These are phyloP conservation scores for Chloroceryle inda DNA, from an alignment of 2,797 vertebrate species.

Conservation along the genomic window DNA sequence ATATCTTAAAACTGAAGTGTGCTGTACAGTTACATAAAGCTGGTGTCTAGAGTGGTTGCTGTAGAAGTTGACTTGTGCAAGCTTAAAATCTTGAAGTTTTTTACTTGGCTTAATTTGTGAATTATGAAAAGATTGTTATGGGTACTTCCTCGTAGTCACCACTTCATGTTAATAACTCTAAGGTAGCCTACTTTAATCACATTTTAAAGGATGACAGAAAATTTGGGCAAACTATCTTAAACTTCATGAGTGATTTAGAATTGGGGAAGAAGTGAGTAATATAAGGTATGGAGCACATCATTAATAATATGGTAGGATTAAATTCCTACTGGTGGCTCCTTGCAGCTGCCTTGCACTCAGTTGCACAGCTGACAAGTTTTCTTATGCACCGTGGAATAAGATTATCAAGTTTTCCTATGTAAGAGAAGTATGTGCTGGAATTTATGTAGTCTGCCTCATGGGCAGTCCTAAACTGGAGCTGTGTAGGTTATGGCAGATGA, in stretches of 20 bases:
- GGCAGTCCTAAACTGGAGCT: neutral
- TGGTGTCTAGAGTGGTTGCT: neutral
- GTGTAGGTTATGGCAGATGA: neutral
- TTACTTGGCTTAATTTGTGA: neutral
- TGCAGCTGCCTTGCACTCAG: neutral
- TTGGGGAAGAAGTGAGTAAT: neutral
- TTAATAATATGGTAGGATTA: neutral
- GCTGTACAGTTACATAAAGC: neutral
- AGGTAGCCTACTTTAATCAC: neutral
- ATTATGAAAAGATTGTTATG: neutral
- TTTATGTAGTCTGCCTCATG: neutral
- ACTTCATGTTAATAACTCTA: neutral
- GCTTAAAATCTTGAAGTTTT: neutral
- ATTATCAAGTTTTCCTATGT: neutral
- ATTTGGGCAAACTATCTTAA: neutral
- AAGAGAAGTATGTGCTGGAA: neutral
- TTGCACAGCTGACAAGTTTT: neutral
- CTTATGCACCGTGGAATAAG: neutral
- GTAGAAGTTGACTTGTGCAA: neutral
- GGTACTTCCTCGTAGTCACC: neutral
- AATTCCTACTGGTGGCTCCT: neutral
- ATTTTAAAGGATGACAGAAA: neutral
- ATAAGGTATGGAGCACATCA: neutral
- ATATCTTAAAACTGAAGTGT: neutral
- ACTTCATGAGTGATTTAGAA: neutral